phyloP scores from a whole-genome alignment of 2,797 vertebrate genomes.

The Tamandua tetradactyla region DNA sequence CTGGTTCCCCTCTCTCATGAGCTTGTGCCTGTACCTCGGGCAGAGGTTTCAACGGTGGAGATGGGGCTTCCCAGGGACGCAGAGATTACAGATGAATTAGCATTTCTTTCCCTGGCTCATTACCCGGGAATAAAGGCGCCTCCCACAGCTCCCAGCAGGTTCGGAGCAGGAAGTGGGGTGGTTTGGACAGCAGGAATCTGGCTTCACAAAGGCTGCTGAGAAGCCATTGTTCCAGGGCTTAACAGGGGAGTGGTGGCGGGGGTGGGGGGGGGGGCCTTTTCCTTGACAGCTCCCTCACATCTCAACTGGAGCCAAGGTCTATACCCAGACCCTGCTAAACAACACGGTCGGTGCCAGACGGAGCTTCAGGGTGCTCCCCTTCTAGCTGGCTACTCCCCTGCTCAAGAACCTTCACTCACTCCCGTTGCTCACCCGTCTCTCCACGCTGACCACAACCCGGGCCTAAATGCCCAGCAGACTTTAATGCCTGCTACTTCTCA shows the following conservation, averaged over 20 bases:
- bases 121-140: constrained; percentile 56
- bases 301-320: constrained; percentile 62
- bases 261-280: neutral
- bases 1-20: neutral
- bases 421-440: neutral
- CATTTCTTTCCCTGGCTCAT: constrained; percentile 40
- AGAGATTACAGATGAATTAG: constrained; percentile 13
- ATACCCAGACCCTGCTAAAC: constrained; percentile 67
- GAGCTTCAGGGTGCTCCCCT: neutral
- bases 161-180: constrained; percentile 73
- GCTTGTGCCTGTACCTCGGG: neutral
- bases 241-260: neutral
- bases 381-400: neutral
- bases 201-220: constrained; percentile 51
- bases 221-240: constrained; percentile 71
- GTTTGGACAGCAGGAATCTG: constrained; percentile 75
- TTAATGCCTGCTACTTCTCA: neutral
- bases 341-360: constrained; percentile 17
- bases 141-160: constrained; percentile 70
- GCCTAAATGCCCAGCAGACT: neutral
- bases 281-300: constrained; percentile 36
- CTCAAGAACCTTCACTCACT: neutral
- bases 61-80: neutral
- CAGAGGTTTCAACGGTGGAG: neutral
- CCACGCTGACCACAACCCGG: neutral